Conservation (phyloP, 2,888 invertebrate species). For the Euproctis similis region DNA sequence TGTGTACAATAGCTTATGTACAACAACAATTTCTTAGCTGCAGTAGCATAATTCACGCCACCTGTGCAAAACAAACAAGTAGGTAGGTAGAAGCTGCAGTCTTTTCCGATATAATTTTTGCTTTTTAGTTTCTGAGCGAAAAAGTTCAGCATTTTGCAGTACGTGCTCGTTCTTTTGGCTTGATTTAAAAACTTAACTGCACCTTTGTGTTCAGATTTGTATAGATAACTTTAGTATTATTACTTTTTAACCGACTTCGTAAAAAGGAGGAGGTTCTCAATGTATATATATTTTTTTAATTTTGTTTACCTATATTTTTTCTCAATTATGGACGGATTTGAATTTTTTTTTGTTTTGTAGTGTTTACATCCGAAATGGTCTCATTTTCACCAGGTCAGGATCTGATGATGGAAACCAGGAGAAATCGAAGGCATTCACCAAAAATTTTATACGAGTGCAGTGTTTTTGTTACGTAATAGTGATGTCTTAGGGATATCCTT, state of each 20-base stretch:
- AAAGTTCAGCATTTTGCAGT: constrained; percentile 14
- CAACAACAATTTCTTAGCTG: background rate
- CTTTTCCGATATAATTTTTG: constrained; percentile 18
- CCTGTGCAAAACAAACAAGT: constrained; percentile 15
- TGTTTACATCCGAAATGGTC: too few species aligned
- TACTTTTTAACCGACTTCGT: background rate
- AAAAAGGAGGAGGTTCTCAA: background rate
- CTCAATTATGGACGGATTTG: background rate
- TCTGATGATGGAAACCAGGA: too few species aligned
- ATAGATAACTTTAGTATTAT: too few species aligned
- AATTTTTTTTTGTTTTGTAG: too few species aligned
- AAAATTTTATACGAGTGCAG: too few species aligned
- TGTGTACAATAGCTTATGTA: too few species aligned
- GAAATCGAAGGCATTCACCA: too few species aligned
- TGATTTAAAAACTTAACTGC: constrained; percentile 24
- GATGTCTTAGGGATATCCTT: too few species aligned
- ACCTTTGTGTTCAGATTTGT: constrained; percentile 17
- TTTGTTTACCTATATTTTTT: background rate
- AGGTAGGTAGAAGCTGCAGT: constrained; percentile 6
- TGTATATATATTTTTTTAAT: background rate
- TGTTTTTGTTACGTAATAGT: too few species aligned
- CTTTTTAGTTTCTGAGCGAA: constrained; percentile 11
- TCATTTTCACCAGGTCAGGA: too few species aligned
- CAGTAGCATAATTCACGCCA: constrained; percentile 8
- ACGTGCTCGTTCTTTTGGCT: constrained; percentile 18